Evolutionary conservation across 1,140 invertebrate genomes (phyloP).

Genomic region (Drosophila willistoni): DNA sequence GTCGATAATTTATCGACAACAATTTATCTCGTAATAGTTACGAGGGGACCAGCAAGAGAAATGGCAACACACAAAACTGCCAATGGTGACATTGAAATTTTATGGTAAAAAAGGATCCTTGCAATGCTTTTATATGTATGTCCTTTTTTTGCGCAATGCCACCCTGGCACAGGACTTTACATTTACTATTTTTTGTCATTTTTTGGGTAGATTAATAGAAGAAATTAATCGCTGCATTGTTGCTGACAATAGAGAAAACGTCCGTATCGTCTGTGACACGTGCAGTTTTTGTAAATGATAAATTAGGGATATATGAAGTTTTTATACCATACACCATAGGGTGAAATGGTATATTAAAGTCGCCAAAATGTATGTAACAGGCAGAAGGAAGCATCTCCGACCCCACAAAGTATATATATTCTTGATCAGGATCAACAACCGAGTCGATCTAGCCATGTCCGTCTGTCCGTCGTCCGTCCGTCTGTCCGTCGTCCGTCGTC

Average conservation of each 20-base stretch:
- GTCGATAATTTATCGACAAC: conserved; percentile 77
- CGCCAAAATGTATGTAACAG: no score
- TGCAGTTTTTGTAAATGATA: conserved; percentile 65
- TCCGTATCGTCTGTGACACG: conserved; percentile 48
- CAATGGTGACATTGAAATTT: conserved; percentile 75
- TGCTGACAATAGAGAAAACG: conserved; percentile 44
- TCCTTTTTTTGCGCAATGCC: conserved; percentile 25
- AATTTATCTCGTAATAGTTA: conserved; percentile 75
- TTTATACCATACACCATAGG: no score
- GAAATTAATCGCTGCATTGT: conserved; percentile 67
- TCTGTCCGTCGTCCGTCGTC: no score
- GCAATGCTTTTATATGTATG: conserved; percentile 19
- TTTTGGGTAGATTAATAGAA: conserved; percentile 61
- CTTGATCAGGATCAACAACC: no score
- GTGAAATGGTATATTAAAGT: no score
- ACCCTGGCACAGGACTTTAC: conserved; percentile 6
- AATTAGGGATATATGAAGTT: conserved; percentile 62
- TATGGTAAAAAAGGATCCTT: conserved; percentile 58
- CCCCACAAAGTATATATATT: no score
- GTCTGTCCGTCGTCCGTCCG: no score
- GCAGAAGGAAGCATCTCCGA: no score
- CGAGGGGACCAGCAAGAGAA: conserved; percentile 45
- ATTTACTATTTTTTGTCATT: not conserved
- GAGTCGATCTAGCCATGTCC: no score
- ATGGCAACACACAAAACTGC: conserved; percentile 32